phyloP scores from a whole-genome alignment of 2,888 invertebrate genomes.

The Harmothoe impar region DNA sequence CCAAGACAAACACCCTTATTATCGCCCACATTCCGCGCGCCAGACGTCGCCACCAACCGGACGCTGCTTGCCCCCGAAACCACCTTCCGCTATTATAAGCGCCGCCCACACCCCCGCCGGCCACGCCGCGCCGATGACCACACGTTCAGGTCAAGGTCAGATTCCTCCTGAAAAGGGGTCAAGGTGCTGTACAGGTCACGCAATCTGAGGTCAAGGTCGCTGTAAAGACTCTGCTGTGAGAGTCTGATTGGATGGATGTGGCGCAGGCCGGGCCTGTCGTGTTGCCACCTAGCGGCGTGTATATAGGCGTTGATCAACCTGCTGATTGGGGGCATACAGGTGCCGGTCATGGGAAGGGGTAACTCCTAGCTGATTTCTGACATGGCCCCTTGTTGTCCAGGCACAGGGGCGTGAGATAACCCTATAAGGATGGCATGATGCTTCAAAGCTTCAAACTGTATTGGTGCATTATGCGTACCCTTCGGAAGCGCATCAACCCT shows the following conservation, averaged over 20 bases:
- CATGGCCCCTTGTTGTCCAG: too few relatives aligned
- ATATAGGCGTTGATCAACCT: too few relatives aligned
- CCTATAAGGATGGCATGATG: too few relatives aligned
- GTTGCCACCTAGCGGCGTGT: neutral
- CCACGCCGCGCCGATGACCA: neutral
- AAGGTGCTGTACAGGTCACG: conserved; percentile 10
- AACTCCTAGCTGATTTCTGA: too few relatives aligned
- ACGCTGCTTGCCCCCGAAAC: neutral
- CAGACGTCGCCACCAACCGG: neutral
- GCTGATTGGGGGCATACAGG: conserved; percentile 1
- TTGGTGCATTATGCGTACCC: too few relatives aligned
- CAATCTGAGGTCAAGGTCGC: neutral
- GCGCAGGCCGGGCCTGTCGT: neutral
- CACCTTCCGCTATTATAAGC: neutral
- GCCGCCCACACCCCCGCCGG: neutral
- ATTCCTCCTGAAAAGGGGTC: neutral
- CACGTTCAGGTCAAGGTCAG: neutral
- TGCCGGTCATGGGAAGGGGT: too few relatives aligned
- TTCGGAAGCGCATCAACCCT: too few relatives aligned
- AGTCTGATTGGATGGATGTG: neutral
- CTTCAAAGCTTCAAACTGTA: too few relatives aligned
- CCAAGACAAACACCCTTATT: conserved; percentile 37
- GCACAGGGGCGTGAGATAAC: too few relatives aligned
- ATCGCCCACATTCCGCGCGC: neutral
- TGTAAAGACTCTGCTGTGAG: neutral